phyloP scores from a whole-genome alignment of 1,140 invertebrate species.

The Planococcus citri region DNA sequence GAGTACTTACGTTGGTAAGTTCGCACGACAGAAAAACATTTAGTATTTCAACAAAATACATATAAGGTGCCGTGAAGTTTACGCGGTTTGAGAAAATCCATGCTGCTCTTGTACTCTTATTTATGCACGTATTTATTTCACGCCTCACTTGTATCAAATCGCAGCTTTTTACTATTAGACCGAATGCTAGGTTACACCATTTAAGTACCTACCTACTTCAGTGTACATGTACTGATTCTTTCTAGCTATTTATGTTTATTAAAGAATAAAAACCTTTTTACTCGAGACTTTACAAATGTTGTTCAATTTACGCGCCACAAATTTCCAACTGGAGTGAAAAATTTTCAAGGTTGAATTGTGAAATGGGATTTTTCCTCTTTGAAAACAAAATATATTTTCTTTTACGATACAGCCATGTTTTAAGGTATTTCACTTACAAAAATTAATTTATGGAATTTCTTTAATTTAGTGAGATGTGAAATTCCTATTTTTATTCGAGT shows the following conservation, averaged over 20 bases:
- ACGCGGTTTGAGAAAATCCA: neutral
- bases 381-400: too few species aligned
- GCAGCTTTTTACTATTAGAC: neutral
- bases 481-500: too few species aligned
- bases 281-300: neutral
- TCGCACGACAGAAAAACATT: too few species aligned
- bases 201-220: neutral
- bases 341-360: neutral
- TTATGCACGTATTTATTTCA: slow-evolving; percentile 7
- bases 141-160: neutral
- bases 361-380: neutral
- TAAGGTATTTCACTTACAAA: too few species aligned
- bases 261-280: neutral
- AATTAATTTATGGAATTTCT: too few species aligned
- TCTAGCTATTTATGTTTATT: neutral
- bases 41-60: too few species aligned
- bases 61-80: too few species aligned
- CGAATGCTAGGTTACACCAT: neutral
- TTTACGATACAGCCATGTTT: too few species aligned
- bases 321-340: neutral
- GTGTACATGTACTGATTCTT: neutral
- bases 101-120: neutral
- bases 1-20: too few species aligned
- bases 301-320: neutral
- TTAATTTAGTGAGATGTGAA: too few species aligned